These are phyloP conservation scores for Champsocephalus esox DNA, from an alignment of 2,797 vertebrate genomes.

Conservation along the genomic window DNA sequence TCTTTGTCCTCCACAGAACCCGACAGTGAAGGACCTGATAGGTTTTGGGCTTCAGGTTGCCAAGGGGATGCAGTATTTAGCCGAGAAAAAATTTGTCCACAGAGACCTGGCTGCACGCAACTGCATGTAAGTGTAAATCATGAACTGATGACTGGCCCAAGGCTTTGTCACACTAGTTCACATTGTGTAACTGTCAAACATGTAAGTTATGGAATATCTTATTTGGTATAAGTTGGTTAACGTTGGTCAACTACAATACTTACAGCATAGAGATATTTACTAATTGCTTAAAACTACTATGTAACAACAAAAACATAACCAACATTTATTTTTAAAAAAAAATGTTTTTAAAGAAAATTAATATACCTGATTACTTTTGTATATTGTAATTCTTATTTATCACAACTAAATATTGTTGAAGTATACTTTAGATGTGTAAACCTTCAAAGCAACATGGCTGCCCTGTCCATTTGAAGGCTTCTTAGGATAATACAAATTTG, in stretches of 20 bases:
- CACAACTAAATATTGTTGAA: not conserved
- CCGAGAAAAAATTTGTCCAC: conserved; percentile 95
- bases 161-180: not conserved
- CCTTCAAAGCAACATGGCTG: not conserved
- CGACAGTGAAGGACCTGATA: conserved; percentile 95
- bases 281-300: not conserved
- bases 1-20: conserved; percentile 84
- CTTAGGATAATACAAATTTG: not conserved
- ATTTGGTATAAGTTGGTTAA: not conserved
- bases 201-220: not conserved
- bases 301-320: not conserved
- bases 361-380: not conserved
- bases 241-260: not conserved
- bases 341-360: not conserved
- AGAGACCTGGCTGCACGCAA: conserved; percentile 97
- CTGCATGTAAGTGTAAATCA: conserved; percentile 93
- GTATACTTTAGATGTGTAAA: not conserved
- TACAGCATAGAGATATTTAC: not conserved
- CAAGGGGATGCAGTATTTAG: conserved; percentile 95
- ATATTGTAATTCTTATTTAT: not conserved
- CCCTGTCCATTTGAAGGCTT: not conserved
- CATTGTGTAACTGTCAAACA: accelerated
- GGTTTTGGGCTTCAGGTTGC: conserved; percentile 97
- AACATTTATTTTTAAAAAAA: not conserved
- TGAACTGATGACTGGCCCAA: conserved; percentile 8